Base-by-base conservation (phyloP, 2,888 invertebrate species). In the Ectemnius continuus region DNA sequence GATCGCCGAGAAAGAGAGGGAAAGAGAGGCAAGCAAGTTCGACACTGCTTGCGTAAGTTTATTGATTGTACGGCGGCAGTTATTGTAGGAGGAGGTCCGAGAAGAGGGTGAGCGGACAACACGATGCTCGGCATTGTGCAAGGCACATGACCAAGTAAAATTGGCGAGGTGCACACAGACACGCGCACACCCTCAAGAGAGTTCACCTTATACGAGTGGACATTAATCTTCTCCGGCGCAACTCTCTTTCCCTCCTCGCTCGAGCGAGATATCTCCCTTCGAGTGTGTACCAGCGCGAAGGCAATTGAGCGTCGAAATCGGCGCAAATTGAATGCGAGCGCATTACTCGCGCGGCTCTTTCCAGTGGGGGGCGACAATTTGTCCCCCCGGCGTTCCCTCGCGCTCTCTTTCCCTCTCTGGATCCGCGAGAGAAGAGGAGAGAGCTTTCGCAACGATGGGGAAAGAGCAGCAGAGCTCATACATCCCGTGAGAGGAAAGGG, bases 281-380 rank as follows among this genome's bases (percentile, higher is more conserved):
- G 66, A 59, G 11, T 20, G 11, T 20, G 16, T 16, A 52, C n/a
- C 52, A 47, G 47, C 47, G 47, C 47, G 45, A 36, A 13, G 60
- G n/a, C 65, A 61, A n/a, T 48, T 16, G 4, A 45, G 23, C 63
- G 11, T 74, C 61, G 46, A 67, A 80, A 80, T 58, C 60, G 56
- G 61, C 62, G 58, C 73, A 78, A 73, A 80, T 80, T 71, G 73
- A 80, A 80, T 71, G 74, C 26, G 65, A 69, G 56, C 62, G 59
- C 67, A 68, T 80, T 78, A 80, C 75, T 78, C 81, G 67, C 59
- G 16, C 69, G 61, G 61, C 67, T 64, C 78, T 71, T 78, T 66
- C 67, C 57, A 67, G 62, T 61, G 67, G 69, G 28, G 59, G 57
- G 57, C 47, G 68, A 72, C 68, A 75, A 81, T 81, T 81, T 81